Conservation (phyloP, 2,113 vertebrate genomes). For the Scomber scombrus region DNA sequence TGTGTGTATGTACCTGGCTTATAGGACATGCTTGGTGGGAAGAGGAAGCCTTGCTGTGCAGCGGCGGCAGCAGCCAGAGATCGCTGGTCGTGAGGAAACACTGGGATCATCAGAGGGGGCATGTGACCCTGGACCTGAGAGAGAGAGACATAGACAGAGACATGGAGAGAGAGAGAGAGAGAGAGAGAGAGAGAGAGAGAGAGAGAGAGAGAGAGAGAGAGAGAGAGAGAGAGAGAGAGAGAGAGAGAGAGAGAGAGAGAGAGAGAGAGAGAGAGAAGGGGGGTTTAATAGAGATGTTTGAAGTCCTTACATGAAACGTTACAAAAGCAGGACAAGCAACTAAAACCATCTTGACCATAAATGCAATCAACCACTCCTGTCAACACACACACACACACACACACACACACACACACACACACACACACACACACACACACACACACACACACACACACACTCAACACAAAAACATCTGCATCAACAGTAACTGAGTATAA, state of each 20-base stretch:
- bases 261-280: constrained; percentile 27
- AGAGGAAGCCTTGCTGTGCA: constrained; percentile 96
- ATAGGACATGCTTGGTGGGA: constrained; percentile 95
- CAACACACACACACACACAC: background rate
- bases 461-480: background rate
- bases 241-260: constrained; percentile 57
- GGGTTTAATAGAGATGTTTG: background rate
- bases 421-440: background rate
- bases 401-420: too few relatives aligned
- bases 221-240: background rate
- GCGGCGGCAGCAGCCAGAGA: constrained; percentile 94
- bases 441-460: background rate
- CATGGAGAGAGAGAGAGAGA: background rate
- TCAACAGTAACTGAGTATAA: background rate
- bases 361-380: background rate
- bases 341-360: background rate
- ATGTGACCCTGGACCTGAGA: constrained; percentile 98
- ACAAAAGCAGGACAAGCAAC: background rate
- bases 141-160: background rate
- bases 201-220: constrained; percentile 62
- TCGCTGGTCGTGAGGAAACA: constrained; percentile 98
- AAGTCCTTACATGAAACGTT: background rate
- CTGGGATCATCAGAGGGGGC: constrained; percentile 98
- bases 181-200: background rate
- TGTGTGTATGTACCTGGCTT: constrained; percentile 90